These are phyloP conservation scores for Bothrops jararaca DNA, from an alignment of 2,113 vertebrate genomes.

Conservation along the genomic window DNA sequence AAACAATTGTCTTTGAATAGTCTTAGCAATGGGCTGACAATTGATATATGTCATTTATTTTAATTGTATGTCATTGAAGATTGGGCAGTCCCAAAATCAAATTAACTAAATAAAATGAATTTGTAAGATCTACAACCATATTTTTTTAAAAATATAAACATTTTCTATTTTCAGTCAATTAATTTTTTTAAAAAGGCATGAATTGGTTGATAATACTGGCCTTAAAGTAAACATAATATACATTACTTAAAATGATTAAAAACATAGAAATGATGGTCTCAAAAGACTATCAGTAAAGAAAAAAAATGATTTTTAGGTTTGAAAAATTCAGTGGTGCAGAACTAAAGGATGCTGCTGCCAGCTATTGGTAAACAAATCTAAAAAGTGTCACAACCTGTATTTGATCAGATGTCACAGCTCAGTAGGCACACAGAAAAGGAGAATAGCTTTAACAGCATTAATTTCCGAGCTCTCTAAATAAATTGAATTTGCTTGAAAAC, in stretches of 20 bases:
- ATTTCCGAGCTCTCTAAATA: neutral
- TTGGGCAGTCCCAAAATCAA: neutral
- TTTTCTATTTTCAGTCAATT: neutral
- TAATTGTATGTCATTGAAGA: neutral
- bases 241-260: neutral
- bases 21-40: too few species aligned
- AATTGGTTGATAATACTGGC: neutral
- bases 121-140: neutral
- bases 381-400: neutral
- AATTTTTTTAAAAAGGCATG: neutral
- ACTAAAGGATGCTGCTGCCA: constrained; percentile 12
- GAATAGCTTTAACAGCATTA: neutral
- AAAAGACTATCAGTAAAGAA: neutral
- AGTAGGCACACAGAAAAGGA: neutral
- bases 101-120: neutral
- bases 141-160: neutral
- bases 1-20: too few species aligned
- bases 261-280: neutral
- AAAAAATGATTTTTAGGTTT: neutral
- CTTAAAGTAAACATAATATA: neutral
- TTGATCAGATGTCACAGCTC: neutral
- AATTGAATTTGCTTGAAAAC: neutral
- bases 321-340: neutral
- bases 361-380: neutral
- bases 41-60: neutral